Conservation (phyloP, 2,888 invertebrate genomes). For the Harpalus rubripes region DNA sequence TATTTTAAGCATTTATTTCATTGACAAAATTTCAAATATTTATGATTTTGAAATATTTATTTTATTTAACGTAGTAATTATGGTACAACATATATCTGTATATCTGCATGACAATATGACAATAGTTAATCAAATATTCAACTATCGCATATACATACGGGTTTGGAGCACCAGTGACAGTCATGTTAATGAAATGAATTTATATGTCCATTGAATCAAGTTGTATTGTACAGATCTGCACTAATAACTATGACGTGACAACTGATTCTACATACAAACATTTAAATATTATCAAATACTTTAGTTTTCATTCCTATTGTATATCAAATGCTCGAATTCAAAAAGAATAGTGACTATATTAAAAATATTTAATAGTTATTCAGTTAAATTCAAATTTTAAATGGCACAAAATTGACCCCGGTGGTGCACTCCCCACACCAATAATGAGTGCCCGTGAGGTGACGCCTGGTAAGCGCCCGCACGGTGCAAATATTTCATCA, state of each 20-base stretch:
- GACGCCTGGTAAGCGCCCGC: no score
- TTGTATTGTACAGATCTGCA: conserved; percentile 7
- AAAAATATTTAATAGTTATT: no score
- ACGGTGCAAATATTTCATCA: no score
- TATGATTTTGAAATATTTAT: neutral
- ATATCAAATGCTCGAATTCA: neutral
- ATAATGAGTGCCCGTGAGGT: no score
- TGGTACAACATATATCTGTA: neutral
- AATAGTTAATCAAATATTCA: conserved; percentile 40
- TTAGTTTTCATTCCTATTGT: neutral
- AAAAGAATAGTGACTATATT: no score
- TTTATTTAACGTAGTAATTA: neutral
- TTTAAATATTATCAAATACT: neutral
- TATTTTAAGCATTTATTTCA: no score
- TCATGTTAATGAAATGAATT: conserved; percentile 30
- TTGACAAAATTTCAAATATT: neutral
- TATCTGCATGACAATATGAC: conserved; percentile 9
- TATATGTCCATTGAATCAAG: conserved; percentile 21
- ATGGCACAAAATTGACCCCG: no score
- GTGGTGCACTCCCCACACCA: no score
- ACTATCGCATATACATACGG: conserved; percentile 4
- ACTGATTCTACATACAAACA: neutral
- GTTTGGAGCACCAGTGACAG: neutral
- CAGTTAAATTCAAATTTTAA: no score
- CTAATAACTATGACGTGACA: conserved; percentile 9